Evolutionary conservation across 2,888 invertebrate genomes (phyloP).

Genomic region (Tipula helvola): DNA sequence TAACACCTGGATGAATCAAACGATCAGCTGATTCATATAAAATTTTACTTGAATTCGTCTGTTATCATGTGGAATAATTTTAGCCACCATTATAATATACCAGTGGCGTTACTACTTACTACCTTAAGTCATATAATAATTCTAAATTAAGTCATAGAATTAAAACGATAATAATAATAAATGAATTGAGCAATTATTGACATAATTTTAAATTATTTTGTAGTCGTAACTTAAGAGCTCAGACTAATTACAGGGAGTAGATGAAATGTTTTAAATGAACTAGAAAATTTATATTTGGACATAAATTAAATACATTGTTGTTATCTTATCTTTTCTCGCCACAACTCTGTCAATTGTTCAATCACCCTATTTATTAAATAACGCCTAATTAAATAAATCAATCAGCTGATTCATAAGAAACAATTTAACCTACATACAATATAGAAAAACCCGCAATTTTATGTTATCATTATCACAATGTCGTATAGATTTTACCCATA

Average conservation of each 20-base stretch:
- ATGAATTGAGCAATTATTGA: too few relatives aligned
- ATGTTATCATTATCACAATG: background rate
- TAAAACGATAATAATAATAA: too few relatives aligned
- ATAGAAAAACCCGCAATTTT: background rate
- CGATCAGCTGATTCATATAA: background rate
- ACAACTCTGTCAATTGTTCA: background rate
- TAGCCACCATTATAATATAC: too few relatives aligned
- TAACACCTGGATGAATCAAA: background rate
- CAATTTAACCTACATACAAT: background rate
- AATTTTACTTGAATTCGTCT: background rate
- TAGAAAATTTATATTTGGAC: background rate
- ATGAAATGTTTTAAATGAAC: too few relatives aligned
- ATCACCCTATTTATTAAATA: background rate
- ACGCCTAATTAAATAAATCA: background rate
- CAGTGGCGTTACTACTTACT: too few relatives aligned
- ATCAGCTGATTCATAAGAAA: background rate
- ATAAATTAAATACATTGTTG: background rate
- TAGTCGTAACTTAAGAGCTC: too few relatives aligned
- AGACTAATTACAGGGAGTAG: too few relatives aligned
- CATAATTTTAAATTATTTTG: too few relatives aligned
- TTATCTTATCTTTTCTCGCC: background rate
- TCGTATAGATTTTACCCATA: background rate
- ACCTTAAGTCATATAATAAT: too few relatives aligned
- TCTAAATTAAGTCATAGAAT: too few relatives aligned
- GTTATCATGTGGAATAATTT: too few relatives aligned